Evolutionary conservation across 2,797 vertebrate genomes (phyloP), one percentile per base, ranked within the genome.

Genomic region (Enteromius trimaculatus): DNA sequence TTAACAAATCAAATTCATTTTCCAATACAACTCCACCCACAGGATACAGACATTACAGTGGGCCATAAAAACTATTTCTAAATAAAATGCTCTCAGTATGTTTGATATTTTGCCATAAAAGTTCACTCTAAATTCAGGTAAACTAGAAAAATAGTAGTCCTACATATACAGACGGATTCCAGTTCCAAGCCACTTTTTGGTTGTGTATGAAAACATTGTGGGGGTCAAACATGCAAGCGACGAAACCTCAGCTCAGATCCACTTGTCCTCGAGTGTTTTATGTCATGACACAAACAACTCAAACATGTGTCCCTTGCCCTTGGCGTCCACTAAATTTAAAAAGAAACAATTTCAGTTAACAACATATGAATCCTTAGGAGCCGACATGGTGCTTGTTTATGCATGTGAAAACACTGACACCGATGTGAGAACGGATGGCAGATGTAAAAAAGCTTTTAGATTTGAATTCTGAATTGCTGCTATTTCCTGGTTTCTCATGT

Each of bases 1-100:
- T 66, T 47, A 65, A 47, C 16, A 83, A 86, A 85, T 80, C 49
- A 84, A 84, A 82, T 26, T 10, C 9, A 49, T 53, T 69, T 86
- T 60, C 66, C 72, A 66, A 66, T 68, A 47, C 26, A 79, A 66
- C 77, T 23, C 77, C 62, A 53, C 42, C 62, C 42, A 66, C 29
- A 66, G 29, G 19, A 65, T 51, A 65, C 44, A 79, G 77, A 79
- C 62, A 55, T 75, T 76, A 75, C 71, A 82, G 37, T 55, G 51
- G 31, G 39, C 71, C 70, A 72, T 81, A 49, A 71, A 31, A 74
- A 64, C 80, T 66, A 66, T 82, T 76, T 82, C 47, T 82, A 49
- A 23, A 76, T 17, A 37, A 65, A 82, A 75, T 65, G 47, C 49
- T 68, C 71, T 82, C 71, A 82, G 29, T 39, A 26, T 55, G 9